Conservation (phyloP, 2,888 invertebrate species). For the Bibio marci region DNA sequence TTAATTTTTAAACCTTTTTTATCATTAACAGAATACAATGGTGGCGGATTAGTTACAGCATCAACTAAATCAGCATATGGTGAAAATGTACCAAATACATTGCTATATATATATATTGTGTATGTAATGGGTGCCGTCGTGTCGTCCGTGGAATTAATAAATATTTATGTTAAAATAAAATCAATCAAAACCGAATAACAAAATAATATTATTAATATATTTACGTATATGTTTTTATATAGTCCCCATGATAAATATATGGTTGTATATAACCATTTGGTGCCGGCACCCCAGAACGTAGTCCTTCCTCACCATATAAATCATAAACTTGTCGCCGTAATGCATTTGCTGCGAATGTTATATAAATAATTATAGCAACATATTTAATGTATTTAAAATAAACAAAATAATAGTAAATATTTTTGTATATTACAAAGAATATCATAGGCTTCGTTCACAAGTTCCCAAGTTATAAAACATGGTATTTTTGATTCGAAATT, state of each 20-base stretch:
- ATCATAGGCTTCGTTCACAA: conserved; percentile 61
- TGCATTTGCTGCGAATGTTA: conserved; percentile 34
- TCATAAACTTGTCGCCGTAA: conserved; percentile 61
- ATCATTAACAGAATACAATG: conserved; percentile 41
- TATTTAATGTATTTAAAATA: background rate
- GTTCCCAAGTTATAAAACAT: conserved; percentile 20
- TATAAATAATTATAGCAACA: conserved; percentile 7
- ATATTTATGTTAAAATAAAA: too few relatives aligned
- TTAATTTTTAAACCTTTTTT: conserved; percentile 37
- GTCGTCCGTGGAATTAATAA: too few relatives aligned
- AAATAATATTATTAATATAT: background rate
- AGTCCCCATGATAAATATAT: conserved; percentile 68
- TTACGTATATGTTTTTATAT: conserved; percentile 49
- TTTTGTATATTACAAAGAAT: conserved; percentile 34
- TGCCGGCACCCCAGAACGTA: conserved; percentile 62
- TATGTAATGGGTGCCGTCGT: too few relatives aligned
- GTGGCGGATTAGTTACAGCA: conserved; percentile 41
- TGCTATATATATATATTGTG: too few relatives aligned
- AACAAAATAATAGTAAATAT: background rate
- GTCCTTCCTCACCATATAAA: conserved; percentile 75
- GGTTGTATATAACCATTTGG: conserved; percentile 51
- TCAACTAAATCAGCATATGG: conserved; percentile 65
- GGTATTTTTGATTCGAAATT: conserved; percentile 17
- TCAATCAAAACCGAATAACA: background rate
- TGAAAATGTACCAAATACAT: conserved; percentile 69